phyloP scores from a whole-genome alignment of 2,113 vertebrate genomes.

The Cynocephalus volans region DNA sequence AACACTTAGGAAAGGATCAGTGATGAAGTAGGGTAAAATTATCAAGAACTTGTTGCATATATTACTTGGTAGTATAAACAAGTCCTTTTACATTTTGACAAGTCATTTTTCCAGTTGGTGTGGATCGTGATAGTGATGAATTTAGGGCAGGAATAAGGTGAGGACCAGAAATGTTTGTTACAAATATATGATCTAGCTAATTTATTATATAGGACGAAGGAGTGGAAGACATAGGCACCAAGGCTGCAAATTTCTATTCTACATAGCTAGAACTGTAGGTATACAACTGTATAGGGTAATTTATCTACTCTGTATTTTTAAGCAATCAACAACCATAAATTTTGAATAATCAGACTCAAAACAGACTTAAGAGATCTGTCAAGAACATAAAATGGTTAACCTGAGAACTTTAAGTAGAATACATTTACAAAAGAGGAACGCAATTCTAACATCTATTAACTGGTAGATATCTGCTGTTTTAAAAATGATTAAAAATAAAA shows the following conservation, averaged over 20 bases:
- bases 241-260: neutral
- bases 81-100: neutral
- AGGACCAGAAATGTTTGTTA: neutral
- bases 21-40: neutral
- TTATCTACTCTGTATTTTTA: neutral
- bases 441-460: neutral
- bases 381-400: neutral
- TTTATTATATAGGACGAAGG: neutral
- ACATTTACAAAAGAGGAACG: neutral
- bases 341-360: neutral
- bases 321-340: slow-evolving; percentile 1
- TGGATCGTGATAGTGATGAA: neutral
- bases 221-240: neutral
- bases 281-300: neutral
- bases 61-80: neutral
- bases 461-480: neutral
- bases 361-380: neutral
- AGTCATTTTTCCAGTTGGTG: neutral
- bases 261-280: neutral
- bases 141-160: neutral
- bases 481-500: neutral
- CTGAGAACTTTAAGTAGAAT: neutral
- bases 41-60: neutral
- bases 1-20: neutral
- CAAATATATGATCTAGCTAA: neutral